Percentiles rank a stretch among this genome's conserved stretches.
These are phyloP conservation scores for Balanococcus diminutus DNA, from an alignment of 2,888 invertebrate species.

Conservation along the genomic window DNA sequence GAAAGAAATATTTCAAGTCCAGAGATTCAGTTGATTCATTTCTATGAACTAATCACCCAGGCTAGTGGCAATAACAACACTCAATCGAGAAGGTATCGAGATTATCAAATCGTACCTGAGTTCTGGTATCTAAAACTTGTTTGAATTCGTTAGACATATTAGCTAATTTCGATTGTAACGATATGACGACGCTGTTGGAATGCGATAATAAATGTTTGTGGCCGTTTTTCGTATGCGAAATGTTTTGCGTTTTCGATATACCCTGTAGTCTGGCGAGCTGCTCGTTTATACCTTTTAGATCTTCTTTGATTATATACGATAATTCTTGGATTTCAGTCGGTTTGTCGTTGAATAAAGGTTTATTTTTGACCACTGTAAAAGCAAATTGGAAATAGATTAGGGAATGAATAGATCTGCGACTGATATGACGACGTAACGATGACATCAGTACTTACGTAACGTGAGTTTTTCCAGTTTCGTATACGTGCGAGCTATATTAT, in stretches of 20 bases:
- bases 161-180: constrained; percentile 91
- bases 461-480: constrained; percentile 96
- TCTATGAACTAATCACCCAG: too few relatives aligned
- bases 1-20: too few relatives aligned
- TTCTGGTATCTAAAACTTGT: constrained; percentile 94
- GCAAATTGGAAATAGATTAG: not conserved
- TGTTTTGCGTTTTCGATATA: constrained; percentile 75
- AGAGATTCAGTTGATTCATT: too few relatives aligned
- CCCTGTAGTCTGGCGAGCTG: constrained; percentile 93
- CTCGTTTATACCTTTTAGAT: constrained; percentile 91
- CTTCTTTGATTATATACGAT: constrained; percentile 96
- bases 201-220: constrained; percentile 86
- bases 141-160: constrained; percentile 98
- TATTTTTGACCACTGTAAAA: constrained; percentile 91
- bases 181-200: constrained; percentile 90
- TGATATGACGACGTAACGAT: not conserved
- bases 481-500: constrained; percentile 94
- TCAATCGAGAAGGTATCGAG: too few relatives aligned
- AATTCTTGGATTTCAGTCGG: constrained; percentile 96
- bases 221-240: constrained; percentile 62
- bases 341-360: constrained; percentile 95
- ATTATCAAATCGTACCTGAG: too few relatives aligned
- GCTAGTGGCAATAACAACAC: too few relatives aligned
- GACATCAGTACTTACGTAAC: constrained; percentile 74
- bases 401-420: too few relatives aligned